Conservation (phyloP, 1,140 invertebrate species). For the Leucophenga varia region DNA sequence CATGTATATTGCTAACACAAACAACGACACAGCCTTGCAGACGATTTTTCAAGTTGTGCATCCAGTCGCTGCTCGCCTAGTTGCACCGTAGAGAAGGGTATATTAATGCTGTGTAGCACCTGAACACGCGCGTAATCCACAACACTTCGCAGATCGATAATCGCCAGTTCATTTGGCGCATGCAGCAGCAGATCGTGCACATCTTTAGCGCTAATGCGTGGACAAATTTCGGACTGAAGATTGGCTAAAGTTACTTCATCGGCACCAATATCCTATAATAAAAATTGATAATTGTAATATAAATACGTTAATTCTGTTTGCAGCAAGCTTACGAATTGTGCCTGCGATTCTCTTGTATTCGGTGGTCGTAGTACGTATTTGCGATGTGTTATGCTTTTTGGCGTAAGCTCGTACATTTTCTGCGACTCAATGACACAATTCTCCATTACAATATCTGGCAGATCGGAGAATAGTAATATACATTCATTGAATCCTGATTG, state of each 20-base stretch:
- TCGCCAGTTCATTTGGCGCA: constrained; percentile 66
- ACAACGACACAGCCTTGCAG: constrained; percentile 69
- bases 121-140: constrained; percentile 75
- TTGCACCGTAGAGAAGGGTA: constrained; percentile 77
- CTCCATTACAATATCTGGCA: constrained; percentile 97
- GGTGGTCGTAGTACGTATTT: constrained; percentile 56
- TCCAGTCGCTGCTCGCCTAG: constrained; percentile 66
- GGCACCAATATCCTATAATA: constrained; percentile 67
- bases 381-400: constrained; percentile 83
- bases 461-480: constrained; percentile 93
- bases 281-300: too few relatives aligned
- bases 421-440: constrained; percentile 87
- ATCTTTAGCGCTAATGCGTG: constrained; percentile 83
- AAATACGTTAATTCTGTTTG: too few relatives aligned
- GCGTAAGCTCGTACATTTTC: constrained; percentile 82
- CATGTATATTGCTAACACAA: constrained; percentile 75
- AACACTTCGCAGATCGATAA: constrained; percentile 74
- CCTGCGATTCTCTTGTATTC: too few relatives aligned
- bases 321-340: too few relatives aligned
- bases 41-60: constrained; percentile 61
- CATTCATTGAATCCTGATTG: constrained; percentile 96
- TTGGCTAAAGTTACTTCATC: constrained; percentile 65
- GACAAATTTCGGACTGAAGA: constrained; percentile 72
- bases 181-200: constrained; percentile 72
- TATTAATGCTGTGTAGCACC: constrained; percentile 79